A percentile compares a stretch with the other conserved stretches of the same genome.
These are phyloP conservation scores for Dicranocentrus wangi DNA, from an alignment of 2,888 invertebrate genomes.

Conservation along the genomic window DNA sequence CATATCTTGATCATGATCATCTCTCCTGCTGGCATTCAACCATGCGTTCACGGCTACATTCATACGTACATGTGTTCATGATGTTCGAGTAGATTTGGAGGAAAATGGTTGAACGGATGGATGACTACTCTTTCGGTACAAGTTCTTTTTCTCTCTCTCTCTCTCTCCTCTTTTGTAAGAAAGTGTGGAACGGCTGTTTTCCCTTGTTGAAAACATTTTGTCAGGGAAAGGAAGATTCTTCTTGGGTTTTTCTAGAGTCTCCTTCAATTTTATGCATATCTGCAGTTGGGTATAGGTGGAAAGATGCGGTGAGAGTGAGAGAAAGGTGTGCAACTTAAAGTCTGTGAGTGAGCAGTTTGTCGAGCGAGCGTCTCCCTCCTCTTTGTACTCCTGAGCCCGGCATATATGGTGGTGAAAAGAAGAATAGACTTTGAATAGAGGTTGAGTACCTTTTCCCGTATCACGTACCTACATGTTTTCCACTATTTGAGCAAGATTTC, in stretches of 20 bases:
- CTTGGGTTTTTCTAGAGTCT: too few species aligned
- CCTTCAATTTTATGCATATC: constrained; percentile 34
- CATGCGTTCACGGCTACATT: constrained; percentile 31
- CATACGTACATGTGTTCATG: constrained; percentile 53
- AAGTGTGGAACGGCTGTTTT: constrained; percentile 50
- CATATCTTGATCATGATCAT: constrained; percentile 22
- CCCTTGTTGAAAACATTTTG: constrained; percentile 42
- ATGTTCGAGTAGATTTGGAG: constrained; percentile 58
- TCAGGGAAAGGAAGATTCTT: constrained; percentile 29
- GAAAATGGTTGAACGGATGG: constrained; percentile 62
- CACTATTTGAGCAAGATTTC: too few species aligned
- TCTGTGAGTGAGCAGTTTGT: too few species aligned
- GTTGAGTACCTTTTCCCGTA: too few species aligned
- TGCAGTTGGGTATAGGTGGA: constrained; percentile 18
- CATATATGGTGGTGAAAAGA: constrained; percentile 5
- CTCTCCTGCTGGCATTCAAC: constrained; percentile 20
- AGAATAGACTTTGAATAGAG: constrained; percentile 7
- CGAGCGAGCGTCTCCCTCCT: constrained; percentile 1
- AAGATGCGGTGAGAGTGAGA: constrained; percentile 36
- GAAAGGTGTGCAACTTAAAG: constrained; percentile 10
- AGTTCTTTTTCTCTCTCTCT: constrained; percentile 20
- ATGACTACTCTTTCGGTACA: constrained; percentile 34
- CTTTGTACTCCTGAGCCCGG: constrained; percentile 1
- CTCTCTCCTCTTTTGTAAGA: constrained; percentile 13
- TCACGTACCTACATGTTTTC: too few species aligned